Conservation (phyloP, 2,113 vertebrate genomes). For the Gambusia affinis region DNA sequence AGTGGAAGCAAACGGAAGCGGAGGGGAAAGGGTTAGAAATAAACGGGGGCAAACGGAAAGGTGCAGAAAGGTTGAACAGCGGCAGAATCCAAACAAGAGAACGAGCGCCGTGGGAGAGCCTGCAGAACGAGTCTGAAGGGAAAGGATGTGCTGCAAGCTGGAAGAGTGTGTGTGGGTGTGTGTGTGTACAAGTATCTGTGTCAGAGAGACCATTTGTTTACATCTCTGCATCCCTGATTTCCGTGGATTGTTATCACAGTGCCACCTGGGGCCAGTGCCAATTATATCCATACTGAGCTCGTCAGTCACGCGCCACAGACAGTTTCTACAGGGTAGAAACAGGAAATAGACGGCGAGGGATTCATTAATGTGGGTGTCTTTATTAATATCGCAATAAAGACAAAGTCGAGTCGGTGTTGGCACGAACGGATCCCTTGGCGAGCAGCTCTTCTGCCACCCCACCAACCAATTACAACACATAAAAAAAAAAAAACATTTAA, state of each 20-base stretch:
- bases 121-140: constrained; percentile 56
- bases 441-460: neutral
- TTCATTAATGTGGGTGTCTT: constrained; percentile 11
- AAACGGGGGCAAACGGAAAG: neutral
- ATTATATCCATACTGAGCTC: constrained; percentile 62
- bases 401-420: neutral
- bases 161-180: constrained; percentile 1
- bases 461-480: neutral
- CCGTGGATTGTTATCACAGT: constrained; percentile 49
- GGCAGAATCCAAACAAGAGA: constrained; percentile 70
- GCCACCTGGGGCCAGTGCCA: constrained; percentile 71
- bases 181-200: constrained; percentile 21
- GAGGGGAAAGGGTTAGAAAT: constrained; percentile 3
- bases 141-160: constrained; percentile 30
- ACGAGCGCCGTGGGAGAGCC: constrained; percentile 66
- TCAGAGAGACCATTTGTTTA: constrained; percentile 56
- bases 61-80: constrained; percentile 49
- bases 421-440: neutral
- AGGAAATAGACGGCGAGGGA: constrained; percentile 14
- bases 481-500: neutral
- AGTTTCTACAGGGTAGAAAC: constrained; percentile 2
- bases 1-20: constrained; percentile 6
- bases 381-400: constrained; percentile 29
- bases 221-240: constrained; percentile 62
- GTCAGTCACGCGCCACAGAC: constrained; percentile 34